Evolutionary conservation across 2,113 vertebrate genomes (phyloP).

Genomic region (Nerophis ophidion): DNA sequence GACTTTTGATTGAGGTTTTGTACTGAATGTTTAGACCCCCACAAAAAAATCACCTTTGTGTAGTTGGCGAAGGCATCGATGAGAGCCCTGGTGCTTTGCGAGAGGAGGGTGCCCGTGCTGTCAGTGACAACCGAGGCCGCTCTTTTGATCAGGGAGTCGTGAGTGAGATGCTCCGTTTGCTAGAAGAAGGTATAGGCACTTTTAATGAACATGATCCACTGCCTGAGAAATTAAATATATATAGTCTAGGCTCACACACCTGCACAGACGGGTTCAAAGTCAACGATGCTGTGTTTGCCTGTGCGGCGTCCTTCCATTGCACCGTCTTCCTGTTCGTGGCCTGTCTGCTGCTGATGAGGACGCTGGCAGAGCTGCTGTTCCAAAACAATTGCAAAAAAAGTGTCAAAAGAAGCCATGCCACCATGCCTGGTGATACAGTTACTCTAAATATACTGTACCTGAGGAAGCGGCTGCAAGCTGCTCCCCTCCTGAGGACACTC

Average conservation of each 20-base stretch:
- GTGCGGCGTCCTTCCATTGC: constrained; percentile 18
- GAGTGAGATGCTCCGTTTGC: constrained; percentile 65
- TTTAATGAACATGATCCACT: not conserved
- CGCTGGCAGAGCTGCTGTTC: constrained; percentile 32
- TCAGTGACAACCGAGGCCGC: constrained; percentile 70
- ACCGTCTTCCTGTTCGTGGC: constrained; percentile 26
- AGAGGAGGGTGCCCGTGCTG: constrained; percentile 70
- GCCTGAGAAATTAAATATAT: not conserved
- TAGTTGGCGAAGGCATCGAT: constrained; percentile 64
- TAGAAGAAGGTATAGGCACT: constrained; percentile 11
- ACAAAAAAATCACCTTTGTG: constrained; percentile 53
- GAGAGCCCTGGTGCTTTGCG: constrained; percentile 69
- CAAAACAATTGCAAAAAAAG: no score
- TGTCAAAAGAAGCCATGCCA: no score
- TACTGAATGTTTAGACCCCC: no score
- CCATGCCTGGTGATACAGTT: not conserved
- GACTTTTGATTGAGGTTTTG: no score
- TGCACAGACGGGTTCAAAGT: constrained; percentile 52
- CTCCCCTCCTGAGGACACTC: constrained; percentile 40
- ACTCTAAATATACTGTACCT: constrained; percentile 42
- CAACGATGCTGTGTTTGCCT: constrained; percentile 34
- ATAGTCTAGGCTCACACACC: constrained; percentile 32
- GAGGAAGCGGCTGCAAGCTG: constrained; percentile 44
- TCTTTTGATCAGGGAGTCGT: constrained; percentile 68
- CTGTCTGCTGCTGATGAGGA: constrained; percentile 25